These are phyloP conservation scores for Caenorhabditis sp. DNA, from an alignment of 2,888 invertebrate species.

Conservation along the genomic window DNA sequence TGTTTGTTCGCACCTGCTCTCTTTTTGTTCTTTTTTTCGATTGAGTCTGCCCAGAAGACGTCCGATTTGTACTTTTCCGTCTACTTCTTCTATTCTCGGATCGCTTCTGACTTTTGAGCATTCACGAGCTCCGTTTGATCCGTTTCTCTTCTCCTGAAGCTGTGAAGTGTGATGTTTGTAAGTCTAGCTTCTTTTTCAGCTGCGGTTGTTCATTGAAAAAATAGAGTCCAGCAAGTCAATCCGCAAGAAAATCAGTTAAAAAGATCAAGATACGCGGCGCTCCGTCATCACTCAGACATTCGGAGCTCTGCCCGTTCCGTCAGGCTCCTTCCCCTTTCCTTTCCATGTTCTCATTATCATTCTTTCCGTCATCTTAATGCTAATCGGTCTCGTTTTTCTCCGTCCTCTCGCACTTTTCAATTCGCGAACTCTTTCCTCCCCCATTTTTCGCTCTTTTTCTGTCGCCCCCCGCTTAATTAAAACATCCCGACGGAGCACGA, in stretches of 20 bases:
- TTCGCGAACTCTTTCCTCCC: slow-evolving; percentile 10
- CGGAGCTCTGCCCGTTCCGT: too few species aligned
- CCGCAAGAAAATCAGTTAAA: too few species aligned
- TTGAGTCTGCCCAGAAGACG: slow-evolving; percentile 6
- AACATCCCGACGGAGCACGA: slow-evolving; percentile 28
- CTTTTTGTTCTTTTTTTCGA: slow-evolving; percentile 20
- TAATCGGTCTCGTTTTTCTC: too few species aligned
- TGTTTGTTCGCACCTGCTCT: too few species aligned
- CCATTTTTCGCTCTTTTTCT: not conserved
- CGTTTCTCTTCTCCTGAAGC: too few species aligned
- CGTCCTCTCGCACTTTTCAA: not conserved
- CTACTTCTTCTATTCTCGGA: slow-evolving; percentile 6
- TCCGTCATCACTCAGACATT: too few species aligned
- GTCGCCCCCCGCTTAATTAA: slow-evolving; percentile 39
- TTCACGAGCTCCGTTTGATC: too few species aligned
- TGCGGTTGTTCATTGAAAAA: too few species aligned
- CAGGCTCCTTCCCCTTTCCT: not conserved
- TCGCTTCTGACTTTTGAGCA: slow-evolving; percentile 2
- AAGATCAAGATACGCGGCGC: too few species aligned
- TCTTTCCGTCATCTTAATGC: too few species aligned
- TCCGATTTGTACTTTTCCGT: not conserved
- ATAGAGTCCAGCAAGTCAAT: not conserved
- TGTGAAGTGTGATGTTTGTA: too few species aligned
- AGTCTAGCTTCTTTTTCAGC: not conserved
- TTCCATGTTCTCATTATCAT: not conserved